Percentiles rank a stretch among this genome's conserved stretches.
Conservation (phyloP, 2,113 vertebrate genomes). For the Burhinus bistriatus region DNA sequence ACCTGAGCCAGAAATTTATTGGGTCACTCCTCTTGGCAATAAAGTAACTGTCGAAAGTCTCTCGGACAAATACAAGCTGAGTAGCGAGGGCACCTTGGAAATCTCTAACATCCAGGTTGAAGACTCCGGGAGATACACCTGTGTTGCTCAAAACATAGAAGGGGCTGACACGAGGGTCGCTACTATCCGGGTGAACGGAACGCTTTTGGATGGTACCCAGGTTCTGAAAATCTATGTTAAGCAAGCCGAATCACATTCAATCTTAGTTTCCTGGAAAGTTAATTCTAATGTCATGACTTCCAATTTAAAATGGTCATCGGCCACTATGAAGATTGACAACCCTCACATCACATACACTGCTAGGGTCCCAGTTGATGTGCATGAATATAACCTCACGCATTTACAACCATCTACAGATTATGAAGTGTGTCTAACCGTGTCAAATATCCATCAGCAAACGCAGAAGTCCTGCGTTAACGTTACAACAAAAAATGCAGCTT, state of each 20-base stretch:
- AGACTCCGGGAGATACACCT: constrained; percentile 94
- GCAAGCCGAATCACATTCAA: constrained; percentile 90
- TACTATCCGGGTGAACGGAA: constrained; percentile 90
- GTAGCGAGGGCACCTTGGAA: constrained; percentile 86
- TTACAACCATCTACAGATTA: constrained; percentile 94
- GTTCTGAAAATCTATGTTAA: constrained; percentile 94
- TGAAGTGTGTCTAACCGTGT: constrained; percentile 93
- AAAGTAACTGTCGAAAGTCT: constrained; percentile 86
- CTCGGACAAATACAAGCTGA: constrained; percentile 90
- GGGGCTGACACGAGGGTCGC: constrained; percentile 92
- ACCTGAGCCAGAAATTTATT: constrained; percentile 96
- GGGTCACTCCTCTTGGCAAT: constrained; percentile 94
- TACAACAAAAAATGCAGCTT: constrained; percentile 88
- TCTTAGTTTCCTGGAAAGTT: constrained; percentile 95
- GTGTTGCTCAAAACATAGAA: constrained; percentile 92
- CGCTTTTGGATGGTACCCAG: constrained; percentile 88
- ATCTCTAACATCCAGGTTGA: constrained; percentile 86
- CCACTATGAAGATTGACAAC: constrained; percentile 98
- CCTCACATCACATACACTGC: constrained; percentile 97
- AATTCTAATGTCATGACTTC: constrained; percentile 93
- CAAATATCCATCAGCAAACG: constrained; percentile 89
- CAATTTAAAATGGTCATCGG: constrained; percentile 95
- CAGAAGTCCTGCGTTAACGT: constrained; percentile 95
- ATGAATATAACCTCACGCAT: constrained; percentile 95
- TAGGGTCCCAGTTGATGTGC: constrained; percentile 92